Evolutionary conservation across 1,140 invertebrate species (phyloP).

Genomic region (Hycleus cichorii): DNA sequence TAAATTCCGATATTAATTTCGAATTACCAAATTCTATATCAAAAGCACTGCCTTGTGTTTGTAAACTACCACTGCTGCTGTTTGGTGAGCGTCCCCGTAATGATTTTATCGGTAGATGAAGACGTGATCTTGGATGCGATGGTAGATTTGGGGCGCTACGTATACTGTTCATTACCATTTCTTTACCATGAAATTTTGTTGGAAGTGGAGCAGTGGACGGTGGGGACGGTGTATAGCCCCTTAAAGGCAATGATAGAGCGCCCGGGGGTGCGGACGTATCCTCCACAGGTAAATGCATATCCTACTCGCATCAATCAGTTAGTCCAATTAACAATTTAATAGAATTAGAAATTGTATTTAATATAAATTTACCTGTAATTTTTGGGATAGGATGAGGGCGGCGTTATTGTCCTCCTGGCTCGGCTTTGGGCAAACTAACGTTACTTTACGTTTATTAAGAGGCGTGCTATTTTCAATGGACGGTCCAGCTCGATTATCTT

Average conservation of each 20-base stretch:
- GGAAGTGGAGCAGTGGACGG: conserved; percentile 73
- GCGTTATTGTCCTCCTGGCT: conserved; percentile 25
- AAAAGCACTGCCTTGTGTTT: conserved; percentile 44
- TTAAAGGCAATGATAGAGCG: conserved; percentile 33
- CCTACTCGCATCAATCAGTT: conserved; percentile 8
- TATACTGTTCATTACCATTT: conserved; percentile 65
- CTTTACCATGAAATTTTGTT: conserved; percentile 68
- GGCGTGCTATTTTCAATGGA: conserved; percentile 17
- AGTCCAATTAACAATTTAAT: not conserved
- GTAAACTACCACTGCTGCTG: conserved; percentile 53
- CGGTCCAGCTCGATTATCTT: conserved; percentile 6
- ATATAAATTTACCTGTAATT: conserved; percentile 18
- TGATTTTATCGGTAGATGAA: conserved; percentile 58
- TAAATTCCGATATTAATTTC: conserved; percentile 40
- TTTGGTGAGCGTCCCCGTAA: conserved; percentile 51
- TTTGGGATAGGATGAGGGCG: conserved; percentile 22
- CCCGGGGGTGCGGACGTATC: conserved; percentile 34
- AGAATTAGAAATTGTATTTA: not conserved
- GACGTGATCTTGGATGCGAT: conserved; percentile 57
- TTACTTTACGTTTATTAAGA: conserved; percentile 15
- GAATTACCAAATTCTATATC: conserved; percentile 38
- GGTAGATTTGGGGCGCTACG: conserved; percentile 68
- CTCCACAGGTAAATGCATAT: conserved; percentile 38
- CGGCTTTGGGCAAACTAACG: conserved; percentile 17
- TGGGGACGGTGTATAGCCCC: conserved; percentile 65